Percentiles rank a stretch among this genome's conserved stretches.
These are phyloP conservation scores for Gila orcuttii DNA, from an alignment of 2,113 vertebrate species.

Conservation along the genomic window DNA sequence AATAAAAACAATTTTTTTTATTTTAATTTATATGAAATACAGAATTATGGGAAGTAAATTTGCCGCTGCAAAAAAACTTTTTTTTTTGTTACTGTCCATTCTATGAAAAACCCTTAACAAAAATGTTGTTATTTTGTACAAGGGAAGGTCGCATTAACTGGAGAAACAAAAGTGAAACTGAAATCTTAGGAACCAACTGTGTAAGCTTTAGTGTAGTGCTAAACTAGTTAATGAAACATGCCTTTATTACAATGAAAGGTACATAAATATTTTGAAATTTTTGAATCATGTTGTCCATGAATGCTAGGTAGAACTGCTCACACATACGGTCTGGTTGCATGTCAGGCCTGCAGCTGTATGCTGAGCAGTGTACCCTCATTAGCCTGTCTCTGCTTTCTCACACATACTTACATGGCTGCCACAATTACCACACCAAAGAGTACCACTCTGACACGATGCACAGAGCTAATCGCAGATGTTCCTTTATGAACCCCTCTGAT, in stretches of 20 bases:
- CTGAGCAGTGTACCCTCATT: slow-evolving; percentile 13
- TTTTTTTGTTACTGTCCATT: neutral
- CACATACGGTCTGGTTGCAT: neutral
- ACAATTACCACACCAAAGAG: slow-evolving; percentile 36
- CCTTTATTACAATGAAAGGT: neutral
- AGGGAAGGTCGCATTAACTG: neutral
- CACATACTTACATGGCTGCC: slow-evolving; percentile 3
- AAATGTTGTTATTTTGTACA: neutral
- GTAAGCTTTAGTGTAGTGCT: neutral
- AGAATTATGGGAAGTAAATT: neutral
- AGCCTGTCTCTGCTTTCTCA: slow-evolving; percentile 26
- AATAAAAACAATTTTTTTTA: neutral
- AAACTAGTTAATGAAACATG: neutral
- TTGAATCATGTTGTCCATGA: neutral
- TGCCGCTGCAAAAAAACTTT: neutral
- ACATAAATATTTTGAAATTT: neutral
- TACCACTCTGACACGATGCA: slow-evolving; percentile 37
- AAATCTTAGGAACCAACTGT: neutral
- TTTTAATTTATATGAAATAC: neutral
- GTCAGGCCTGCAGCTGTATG: slow-evolving; percentile 39
- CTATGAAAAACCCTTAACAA: neutral
- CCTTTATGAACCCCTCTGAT: slow-evolving; percentile 30
- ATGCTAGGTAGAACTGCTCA: neutral
- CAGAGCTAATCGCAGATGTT: slow-evolving; percentile 36
- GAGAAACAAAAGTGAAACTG: slow-evolving; percentile 32